Evolutionary conservation across 2,888 invertebrate genomes (phyloP), one percentile per base, ranked within the genome.

Genomic region (Oconnorella tubifera): DNA sequence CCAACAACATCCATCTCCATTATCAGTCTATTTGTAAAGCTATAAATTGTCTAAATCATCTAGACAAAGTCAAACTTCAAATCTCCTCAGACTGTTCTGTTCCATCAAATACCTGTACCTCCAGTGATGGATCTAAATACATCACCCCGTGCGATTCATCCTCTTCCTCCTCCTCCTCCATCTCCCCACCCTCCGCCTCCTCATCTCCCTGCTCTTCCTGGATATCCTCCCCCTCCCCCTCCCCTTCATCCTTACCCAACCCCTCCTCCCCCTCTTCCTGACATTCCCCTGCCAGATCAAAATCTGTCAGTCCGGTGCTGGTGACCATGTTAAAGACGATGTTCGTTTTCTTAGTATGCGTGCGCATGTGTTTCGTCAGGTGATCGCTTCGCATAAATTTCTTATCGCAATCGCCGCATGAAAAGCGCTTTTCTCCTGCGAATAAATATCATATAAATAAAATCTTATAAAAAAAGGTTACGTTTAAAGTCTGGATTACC

Each of bases 361-460:
- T 95, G 75, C 90, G 87, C 69, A 89, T 89, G 78, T 96, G 96
- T 76, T 96, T 96, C 82, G 94, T 94, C 66, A 96, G 84, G 79
- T 96, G 96, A 79, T 96, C 96, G 73, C 95, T 89, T 49, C 96
- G 85, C 0, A 95, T 95, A 78, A 96, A 96, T 67, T 90, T 87
- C 83, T 96, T 96, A 0, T 90, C 90, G 76, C 96, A 96, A 27
- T 89, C 87, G 0, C 86, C 83, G 78, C 96, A 96, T 1, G 90
- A 87, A 79, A 89, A 94, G 0, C 94, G 93, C 55, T 97, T 96
- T 85, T 96, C 95, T 67, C 80, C 81, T 80, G 72, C 3, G 68
- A 33, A 40, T 27, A 33, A 40, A 6, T 40, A 40, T 14, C 40
- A 40, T 40, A 19, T 40, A 40, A 40, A 40, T 40, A 40, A 6